Base-by-base conservation (phyloP, 2,888 invertebrate species). In the Callimorpha dominula region DNA sequence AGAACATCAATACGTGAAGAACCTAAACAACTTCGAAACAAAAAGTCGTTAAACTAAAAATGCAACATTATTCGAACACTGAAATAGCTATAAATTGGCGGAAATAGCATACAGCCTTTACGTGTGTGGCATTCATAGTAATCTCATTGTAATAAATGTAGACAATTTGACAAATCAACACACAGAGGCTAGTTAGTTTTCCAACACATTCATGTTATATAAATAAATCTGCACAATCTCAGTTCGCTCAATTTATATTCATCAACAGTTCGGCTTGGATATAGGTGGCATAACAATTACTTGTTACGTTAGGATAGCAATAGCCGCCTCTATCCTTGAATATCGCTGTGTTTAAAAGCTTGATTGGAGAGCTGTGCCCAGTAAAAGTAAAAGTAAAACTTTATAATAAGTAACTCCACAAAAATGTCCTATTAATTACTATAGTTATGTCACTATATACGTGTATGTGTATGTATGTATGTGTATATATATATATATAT, bases 51-150 rank as follows among this genome's bases (percentile, higher is more conserved):
- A 14, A 65, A 74, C 70, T 50, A 77, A 73, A 73, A 65, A 46
- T 76, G 64, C 50, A 70, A 42, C 31, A 66, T 64, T 72, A 76
- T 74, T 75, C 76, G 70, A 73, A 42, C 20, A n/a, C 9, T 40
- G 50, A 72, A 73, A 78, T 70, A 67, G 50, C 66, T 60, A 81
- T 81, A 76, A 68, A 76, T 20, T 76, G 81, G 63, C 76, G 49
- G 49, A 71, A 43, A 68, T 62, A 50, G 67, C 68, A 73, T 72
- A 66, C 12, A 43, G 70, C 78, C 67, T 73, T 75, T 64, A 49
- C 76, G 76, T 78, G 83, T 81, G 75, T 71, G 75, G 81, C 74
- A 81, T 81, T 68, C 43, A 62, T 78, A 74, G 71, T 20, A 73
- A 64, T 73, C 40, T 20, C 0, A 74, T 71, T 73, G 54, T 40